Conservation (phyloP, 2,888 invertebrate species). For the Tortricodes alternella region DNA sequence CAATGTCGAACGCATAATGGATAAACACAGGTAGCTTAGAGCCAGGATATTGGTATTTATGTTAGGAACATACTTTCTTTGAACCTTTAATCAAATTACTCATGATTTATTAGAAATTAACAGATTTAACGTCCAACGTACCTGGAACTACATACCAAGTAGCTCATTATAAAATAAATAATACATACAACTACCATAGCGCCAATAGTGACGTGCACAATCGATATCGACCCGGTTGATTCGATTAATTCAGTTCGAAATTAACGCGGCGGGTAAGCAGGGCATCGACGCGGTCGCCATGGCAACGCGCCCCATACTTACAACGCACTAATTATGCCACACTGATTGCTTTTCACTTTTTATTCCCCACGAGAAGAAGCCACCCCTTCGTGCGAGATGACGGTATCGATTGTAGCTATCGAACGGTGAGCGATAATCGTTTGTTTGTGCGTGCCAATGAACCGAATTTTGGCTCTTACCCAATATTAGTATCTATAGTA, state of each 20-base stretch:
- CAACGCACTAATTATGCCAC: constrained; percentile 82
- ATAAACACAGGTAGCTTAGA: constrained; percentile 31
- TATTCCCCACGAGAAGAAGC: constrained; percentile 78
- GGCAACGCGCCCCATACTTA: constrained; percentile 80
- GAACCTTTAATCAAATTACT: no score
- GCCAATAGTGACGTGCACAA: constrained; percentile 41
- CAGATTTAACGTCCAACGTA: no score
- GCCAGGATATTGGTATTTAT: background rate
- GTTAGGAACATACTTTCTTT: background rate
- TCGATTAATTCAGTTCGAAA: constrained; percentile 79
- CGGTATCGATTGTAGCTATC: constrained; percentile 51
- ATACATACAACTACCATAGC: constrained; percentile 8
- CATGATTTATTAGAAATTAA: no score
- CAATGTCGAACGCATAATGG: constrained; percentile 38
- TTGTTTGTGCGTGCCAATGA: constrained; percentile 7
- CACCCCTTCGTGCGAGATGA: constrained; percentile 62
- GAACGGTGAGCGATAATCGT: constrained; percentile 12
- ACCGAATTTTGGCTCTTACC: background rate
- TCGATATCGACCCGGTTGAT: constrained; percentile 72
- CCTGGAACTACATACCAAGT: background rate
- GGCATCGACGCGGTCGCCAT: constrained; percentile 73
- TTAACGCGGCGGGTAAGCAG: constrained; percentile 78
- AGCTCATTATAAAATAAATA: constrained; percentile 1
- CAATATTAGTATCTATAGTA: background rate
- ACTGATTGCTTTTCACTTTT: constrained; percentile 82